Evolutionary conservation across 2,888 invertebrate genomes (phyloP), one percentile per base, ranked within the genome.

Genomic region (Orthosia gracilis): DNA sequence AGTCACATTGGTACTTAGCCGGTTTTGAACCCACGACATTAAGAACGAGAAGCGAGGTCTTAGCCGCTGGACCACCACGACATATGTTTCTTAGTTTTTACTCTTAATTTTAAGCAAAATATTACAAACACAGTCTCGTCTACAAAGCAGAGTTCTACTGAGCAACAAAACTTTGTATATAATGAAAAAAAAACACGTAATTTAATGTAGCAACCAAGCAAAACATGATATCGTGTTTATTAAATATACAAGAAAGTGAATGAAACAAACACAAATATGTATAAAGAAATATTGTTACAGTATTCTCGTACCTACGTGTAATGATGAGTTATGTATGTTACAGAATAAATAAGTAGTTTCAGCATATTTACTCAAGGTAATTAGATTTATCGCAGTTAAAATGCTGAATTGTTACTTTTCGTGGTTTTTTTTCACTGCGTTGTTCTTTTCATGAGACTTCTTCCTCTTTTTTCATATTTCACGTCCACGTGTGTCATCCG

Each of bases 201-300:
- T 68, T 31, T 77, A 73, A 73, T 47, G 55, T 21, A 75, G 4
- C 47, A 65, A 50, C 52, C 47, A 49, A 69, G 18, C 31, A 58
- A 40, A 76, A 65, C 23, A 69, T 55, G 21, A 69, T 69, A 59
- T 65, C 66, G 50, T 79, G 73, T 77, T 82, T 83, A 77, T 73
- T 76, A 76, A 76, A 80, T 58, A 83, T 52, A 80, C 77, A 77
- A 5, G 52, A 79, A 71, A 23, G 11, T 40, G 55, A 73, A 82
- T 82, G 68, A 7, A 80, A 73, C 11, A 17, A 69, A 73, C 73
- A 69, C 73, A 80, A 72, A 67, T 66, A 73, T 67, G 63, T 59
- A 45, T 52, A 49, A 67, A 57, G 49, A 66, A 72, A 80, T 69
- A 78, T 67, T 82, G n/a, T 80, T 69, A 50, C 54, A 72, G 21